phyloP scores from a whole-genome alignment of 1,140 invertebrate species.

The Parapsyche elsis region DNA sequence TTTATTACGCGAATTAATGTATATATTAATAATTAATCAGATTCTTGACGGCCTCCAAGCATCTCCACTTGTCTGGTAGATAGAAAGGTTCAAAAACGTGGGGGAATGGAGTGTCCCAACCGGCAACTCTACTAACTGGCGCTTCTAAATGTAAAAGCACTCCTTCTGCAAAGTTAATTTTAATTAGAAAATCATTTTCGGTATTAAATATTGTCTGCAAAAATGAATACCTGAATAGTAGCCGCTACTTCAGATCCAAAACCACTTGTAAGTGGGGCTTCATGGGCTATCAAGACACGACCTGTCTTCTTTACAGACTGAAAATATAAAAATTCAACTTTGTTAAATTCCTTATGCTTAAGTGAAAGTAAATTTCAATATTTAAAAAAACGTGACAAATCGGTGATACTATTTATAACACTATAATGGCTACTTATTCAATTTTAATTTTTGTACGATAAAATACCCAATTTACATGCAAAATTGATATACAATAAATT shows the following conservation, averaged over 20 bases:
- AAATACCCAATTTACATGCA: no score
- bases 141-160: conserved; percentile 97
- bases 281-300: conserved; percentile 90
- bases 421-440: not conserved
- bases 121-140: conserved; percentile 89
- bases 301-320: conserved; percentile 97
- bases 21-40: conserved; percentile 77
- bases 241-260: conserved; percentile 98
- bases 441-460: no score
- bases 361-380: no score
- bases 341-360: no score
- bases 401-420: not conserved
- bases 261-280: conserved; percentile 94
- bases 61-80: conserved; percentile 93
- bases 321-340: conserved; percentile 50
- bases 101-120: conserved; percentile 98
- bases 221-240: conserved; percentile 81
- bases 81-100: conserved; percentile 97
- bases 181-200: not conserved
- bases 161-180: conserved; percentile 74
- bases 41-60: conserved; percentile 83
- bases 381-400: not conserved
- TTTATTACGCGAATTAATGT: not conserved
- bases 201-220: not conserved
- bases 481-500: no score